Evolutionary conservation across 2,888 invertebrate genomes (phyloP), one percentile per base, ranked within the genome.

Genomic region (Leucozona laternaria): DNA sequence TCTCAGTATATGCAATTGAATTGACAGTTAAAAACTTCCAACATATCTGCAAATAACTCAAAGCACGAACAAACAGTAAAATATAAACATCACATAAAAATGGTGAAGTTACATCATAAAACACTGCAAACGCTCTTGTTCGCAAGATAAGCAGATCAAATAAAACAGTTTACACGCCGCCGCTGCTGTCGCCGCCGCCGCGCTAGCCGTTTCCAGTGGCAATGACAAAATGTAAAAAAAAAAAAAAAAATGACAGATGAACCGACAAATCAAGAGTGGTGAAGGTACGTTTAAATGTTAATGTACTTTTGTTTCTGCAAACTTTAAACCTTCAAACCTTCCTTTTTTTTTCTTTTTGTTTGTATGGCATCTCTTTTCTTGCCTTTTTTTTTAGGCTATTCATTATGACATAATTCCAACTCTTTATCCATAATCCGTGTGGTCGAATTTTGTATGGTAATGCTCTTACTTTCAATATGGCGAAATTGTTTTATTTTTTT

Each of bases 71-170:
- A 71, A 37, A 73, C 57, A 62, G 17, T 64, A 58, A 73, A 20
- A 48, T 37, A 48, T 28, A 45, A 55, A 28, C 20, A 53, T 40
- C 22, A 75, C 25, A 31, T 45, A n/a, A 64, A 45, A 55, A 37
- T 17, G 60, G 60, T 40, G 8, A 40, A 37, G 15, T 64, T 75
- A 62, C 73, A 53, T 68, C 31, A 53, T 48, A 22, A 50, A 28
- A 68, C 13, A 50, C 2, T 8, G 17, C 48, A 37, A 68, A 68
- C 20, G n/a, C 11, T 62, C 15, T 28, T 34, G 58, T 72, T 60
- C 7, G 7, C 70, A 45, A 70, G 62, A 72, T 79, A 79, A 79
- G 70, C 55, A 79, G 79, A 68, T 75, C 79, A 84, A 84, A 84
- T 75, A 75, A 17, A 79, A 84, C 83, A 37, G 31, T 73, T 75